A percentile compares a stretch with the other conserved stretches of the same genome.
Conservation (phyloP, 2,113 vertebrate genomes). For the Eptatretus burgeri region DNA sequence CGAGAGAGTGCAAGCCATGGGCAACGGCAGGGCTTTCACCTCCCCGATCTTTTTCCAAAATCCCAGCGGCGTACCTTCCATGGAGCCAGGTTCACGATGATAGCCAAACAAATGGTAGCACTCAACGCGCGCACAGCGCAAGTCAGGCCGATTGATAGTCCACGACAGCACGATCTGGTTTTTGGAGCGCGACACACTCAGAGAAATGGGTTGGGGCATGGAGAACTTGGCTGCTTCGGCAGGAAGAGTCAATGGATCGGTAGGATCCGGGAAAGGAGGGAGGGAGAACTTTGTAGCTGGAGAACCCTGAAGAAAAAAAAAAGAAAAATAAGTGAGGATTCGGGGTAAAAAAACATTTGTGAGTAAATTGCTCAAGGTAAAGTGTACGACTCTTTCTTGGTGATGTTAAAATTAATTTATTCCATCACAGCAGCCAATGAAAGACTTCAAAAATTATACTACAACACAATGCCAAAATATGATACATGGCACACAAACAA, state of each 20-base stretch:
- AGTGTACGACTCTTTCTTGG: too few species aligned
- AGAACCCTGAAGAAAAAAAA: too few species aligned
- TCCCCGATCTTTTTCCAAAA: not conserved
- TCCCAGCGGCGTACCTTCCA: not conserved
- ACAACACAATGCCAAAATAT: too few species aligned
- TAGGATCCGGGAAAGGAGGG: not conserved
- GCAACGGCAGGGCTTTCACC: conserved; percentile 4
- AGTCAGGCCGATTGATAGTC: not conserved
- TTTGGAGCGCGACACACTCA: conserved; percentile 1
- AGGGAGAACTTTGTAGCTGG: not conserved
- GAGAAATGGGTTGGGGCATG: not conserved
- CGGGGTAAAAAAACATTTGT: too few species aligned
- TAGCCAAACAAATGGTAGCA: not conserved
- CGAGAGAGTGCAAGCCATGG: conserved; percentile 4
- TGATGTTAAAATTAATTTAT: too few species aligned
- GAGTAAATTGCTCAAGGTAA: too few species aligned
- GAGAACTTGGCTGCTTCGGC: not conserved
- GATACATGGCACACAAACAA: too few species aligned
- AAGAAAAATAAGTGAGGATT: too few species aligned
- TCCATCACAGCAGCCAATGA: too few species aligned
- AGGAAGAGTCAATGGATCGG: conserved; percentile 3
- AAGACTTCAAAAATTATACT: too few species aligned
- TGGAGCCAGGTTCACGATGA: not conserved
- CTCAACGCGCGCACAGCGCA: conserved; percentile 1
- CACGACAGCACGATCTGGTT: conserved; percentile 4